Percentiles rank a stretch among this genome's conserved stretches.
phyloP scores from a whole-genome alignment of 2,797 vertebrate genomes.

The Cryptoprocta ferox region DNA sequence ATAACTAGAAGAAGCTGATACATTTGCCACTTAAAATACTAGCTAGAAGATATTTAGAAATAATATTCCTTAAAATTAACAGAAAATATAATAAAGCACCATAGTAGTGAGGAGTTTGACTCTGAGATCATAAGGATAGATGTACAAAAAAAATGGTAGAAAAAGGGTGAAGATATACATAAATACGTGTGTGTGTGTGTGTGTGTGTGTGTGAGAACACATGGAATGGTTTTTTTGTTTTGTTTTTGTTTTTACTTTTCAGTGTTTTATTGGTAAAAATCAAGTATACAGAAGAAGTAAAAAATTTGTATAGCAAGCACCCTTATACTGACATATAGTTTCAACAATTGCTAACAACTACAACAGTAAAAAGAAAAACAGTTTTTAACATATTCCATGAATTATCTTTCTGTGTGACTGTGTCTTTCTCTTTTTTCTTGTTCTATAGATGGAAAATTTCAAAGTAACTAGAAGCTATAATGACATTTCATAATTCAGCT shows the following conservation, averaged over 20 bases:
- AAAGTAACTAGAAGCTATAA: background rate
- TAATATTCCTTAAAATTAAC: background rate
- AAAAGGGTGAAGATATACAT: background rate
- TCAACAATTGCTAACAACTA: background rate
- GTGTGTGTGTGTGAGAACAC: background rate
- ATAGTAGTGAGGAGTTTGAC: background rate
- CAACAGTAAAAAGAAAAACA: no score
- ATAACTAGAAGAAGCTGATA: background rate
- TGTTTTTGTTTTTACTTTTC: background rate
- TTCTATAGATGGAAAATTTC: background rate
- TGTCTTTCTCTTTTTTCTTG: background rate
- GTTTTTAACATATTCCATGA: background rate
- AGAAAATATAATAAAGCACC: background rate
- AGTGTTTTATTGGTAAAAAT: background rate
- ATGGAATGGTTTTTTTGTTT: background rate
- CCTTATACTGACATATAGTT: background rate
- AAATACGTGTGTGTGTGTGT: no score
- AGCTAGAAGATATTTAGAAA: background rate
- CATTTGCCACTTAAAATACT: background rate
- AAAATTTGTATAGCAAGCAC: background rate
- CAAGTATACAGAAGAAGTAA: background rate
- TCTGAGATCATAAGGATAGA: background rate
- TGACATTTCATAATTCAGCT: background rate
- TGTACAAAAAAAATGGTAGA: background rate
- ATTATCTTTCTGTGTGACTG: background rate